A percentile compares a stretch with the other conserved stretches of the same genome.
Evolutionary conservation across 1,140 invertebrate genomes (phyloP).

Genomic region (Pissodes strobi): DNA sequence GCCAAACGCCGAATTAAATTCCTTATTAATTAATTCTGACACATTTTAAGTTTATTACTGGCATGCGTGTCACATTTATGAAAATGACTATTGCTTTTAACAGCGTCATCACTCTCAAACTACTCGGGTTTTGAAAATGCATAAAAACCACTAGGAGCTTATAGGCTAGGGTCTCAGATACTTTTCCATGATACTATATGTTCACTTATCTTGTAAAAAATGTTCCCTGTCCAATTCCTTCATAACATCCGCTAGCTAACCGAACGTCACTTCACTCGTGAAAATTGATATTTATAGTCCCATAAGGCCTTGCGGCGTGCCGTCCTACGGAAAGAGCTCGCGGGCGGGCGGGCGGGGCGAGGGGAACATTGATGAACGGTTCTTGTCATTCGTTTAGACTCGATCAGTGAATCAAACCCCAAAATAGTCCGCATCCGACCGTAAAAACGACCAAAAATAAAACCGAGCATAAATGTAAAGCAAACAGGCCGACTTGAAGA

Average conservation of each 20-base stretch:
- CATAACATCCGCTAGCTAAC: conserved; percentile 1
- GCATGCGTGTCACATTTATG: neutral
- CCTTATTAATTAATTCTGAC: neutral
- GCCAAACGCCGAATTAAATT: conserved; percentile 2
- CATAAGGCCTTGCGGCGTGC: neutral
- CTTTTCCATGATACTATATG: no score
- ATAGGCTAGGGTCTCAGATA: no score
- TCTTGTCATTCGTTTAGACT: conserved; percentile 48
- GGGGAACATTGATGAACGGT: conserved; percentile 46
- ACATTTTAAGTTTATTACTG: neutral
- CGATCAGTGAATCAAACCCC: conserved; percentile 50
- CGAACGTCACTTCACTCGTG: neutral
- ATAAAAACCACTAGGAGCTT: no score
- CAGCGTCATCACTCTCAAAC: no score
- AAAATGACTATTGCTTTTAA: no score
- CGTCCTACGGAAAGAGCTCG: conserved; percentile 8
- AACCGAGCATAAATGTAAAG: conserved; percentile 12
- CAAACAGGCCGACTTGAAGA: neutral
- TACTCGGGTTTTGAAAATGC: no score
- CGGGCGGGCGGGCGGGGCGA: conserved; percentile 10
- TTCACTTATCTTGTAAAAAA: no score
- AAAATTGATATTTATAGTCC: conserved; percentile 18
- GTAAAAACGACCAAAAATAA: conserved; percentile 46
- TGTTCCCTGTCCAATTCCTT: neutral
- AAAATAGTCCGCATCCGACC: conserved; percentile 48